A percentile compares a stretch with the other conserved stretches of the same genome.
Evolutionary conservation across 2,888 invertebrate species (phyloP).

Genomic region (Mamestra brassicae): DNA sequence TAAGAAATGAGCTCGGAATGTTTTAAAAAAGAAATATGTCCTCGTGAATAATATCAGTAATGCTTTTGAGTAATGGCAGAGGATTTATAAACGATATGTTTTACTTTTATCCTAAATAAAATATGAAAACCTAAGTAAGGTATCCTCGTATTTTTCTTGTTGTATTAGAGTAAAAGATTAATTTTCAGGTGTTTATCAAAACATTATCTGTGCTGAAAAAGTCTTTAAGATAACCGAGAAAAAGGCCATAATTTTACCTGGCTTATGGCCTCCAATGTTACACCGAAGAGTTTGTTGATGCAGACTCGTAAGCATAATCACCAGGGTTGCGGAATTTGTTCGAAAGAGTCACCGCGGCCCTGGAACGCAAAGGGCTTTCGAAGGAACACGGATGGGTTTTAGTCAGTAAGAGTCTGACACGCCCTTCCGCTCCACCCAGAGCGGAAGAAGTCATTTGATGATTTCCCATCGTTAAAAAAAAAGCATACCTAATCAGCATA

Average conservation of each 20-base stretch:
- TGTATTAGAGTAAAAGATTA: conserved; percentile 4
- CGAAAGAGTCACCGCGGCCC: no score
- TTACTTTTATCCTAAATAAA: conserved; percentile 32
- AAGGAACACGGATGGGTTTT: no score
- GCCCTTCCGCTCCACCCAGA: no score
- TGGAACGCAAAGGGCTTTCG: no score
- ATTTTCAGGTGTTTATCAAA: conserved; percentile 12
- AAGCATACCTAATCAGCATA: no score
- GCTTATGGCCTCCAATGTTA: no score
- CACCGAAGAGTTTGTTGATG: no score
- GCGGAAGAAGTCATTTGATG: no score
- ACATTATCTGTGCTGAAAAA: background rate
- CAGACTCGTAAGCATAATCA: no score
- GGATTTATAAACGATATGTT: conserved; percentile 36
- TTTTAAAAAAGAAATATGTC: conserved; percentile 44
- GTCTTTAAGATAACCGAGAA: background rate
- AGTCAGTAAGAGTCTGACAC: no score
- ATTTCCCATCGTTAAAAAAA: no score
- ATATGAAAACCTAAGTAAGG: background rate
- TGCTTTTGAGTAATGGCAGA: conserved; percentile 30
- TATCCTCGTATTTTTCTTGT: conserved; percentile 10
- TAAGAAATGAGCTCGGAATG: conserved; percentile 42
- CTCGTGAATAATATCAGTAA: conserved; percentile 53
- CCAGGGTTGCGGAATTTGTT: no score
- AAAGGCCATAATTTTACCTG: background rate